Base-by-base conservation (phyloP, 2,113 vertebrate genomes). In the Corythaixoides concolor region DNA sequence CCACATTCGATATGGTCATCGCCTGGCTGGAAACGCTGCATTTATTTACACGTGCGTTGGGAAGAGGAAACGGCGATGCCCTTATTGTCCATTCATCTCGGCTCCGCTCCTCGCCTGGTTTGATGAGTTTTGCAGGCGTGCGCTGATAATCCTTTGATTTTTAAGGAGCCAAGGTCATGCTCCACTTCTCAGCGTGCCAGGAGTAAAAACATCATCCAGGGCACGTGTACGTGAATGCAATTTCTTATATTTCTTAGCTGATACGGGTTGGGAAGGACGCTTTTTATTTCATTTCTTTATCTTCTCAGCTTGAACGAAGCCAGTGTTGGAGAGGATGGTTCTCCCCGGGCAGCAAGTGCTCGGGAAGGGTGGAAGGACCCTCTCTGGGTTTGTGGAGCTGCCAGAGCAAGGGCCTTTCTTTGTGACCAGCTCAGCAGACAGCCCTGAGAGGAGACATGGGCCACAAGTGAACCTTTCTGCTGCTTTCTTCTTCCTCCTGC, bases 201-300 rank as follows among this genome's bases (percentile, higher is more conserved):
- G 58, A 79, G 77, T 37, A 82, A 87, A 87, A 68, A 49, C 45
- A 73, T 68, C 60, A 52, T 58, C 70, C 32, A 12, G 50, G 88
- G 66, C 73, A 49, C 0, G 1, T 8, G 2, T 10, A 37, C 1
- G 2, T 39, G 58, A 75, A 49, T 7, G 41, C 27, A 12, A 28
- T 59, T 4, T 1, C 68, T 77, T 63, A 4, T 3, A 1, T 33
- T 70, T 75, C 59, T 37, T 21, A n/a, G 83, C 70, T 33, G 74
- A 41, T 22, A 8, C 0, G 5, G 19, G 5, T 60, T 49, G 22
- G n/a, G 45, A 77, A 70, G 35, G 64, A 59, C 7, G 5, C 35
- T 49, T 43, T 43, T 15, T 20, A 9, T 17, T 35, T 45, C 20
- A 22, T 52, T 70, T 82, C 49, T 82, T 22, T 39, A 24, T 80